Evolutionary conservation across 1,140 invertebrate genomes (phyloP).

Genomic region (Drepana arcuata): DNA sequence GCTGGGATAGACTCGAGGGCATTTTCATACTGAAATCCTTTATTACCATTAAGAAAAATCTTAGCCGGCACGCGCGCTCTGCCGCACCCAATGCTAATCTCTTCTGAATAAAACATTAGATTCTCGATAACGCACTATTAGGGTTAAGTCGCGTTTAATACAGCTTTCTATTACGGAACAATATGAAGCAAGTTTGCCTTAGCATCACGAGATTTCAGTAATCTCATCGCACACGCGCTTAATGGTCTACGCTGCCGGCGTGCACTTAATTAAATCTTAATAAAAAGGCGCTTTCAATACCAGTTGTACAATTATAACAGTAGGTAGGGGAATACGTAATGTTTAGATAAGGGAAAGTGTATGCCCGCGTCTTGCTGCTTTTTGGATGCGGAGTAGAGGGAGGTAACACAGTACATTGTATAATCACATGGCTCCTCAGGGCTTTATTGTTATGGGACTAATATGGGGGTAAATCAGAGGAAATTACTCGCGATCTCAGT

Average conservation of each 20-base stretch:
- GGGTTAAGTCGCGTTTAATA: constrained; percentile 60
- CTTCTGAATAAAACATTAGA: constrained; percentile 67
- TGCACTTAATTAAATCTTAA: constrained; percentile 58
- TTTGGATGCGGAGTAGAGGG: constrained; percentile 9
- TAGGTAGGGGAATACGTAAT: constrained; percentile 20
- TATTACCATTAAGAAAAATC: constrained; percentile 51
- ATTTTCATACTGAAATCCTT: constrained; percentile 42
- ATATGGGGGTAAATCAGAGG: constrained; percentile 20
- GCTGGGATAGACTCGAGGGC: constrained; percentile 22
- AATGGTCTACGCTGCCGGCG: constrained; percentile 29
- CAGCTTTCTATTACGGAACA: constrained; percentile 47
- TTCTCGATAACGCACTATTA: constrained; percentile 54
- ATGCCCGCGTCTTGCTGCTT: constrained; percentile 12
- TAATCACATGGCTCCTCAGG: too few relatives aligned
- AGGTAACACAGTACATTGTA: too few relatives aligned
- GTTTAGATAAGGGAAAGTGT: constrained; percentile 15
- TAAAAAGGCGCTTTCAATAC: constrained; percentile 53
- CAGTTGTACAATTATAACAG: too few relatives aligned
- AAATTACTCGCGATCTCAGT: constrained; percentile 27
- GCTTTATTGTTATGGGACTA: constrained; percentile 16
- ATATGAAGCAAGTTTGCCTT: constrained; percentile 32
- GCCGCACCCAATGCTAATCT: constrained; percentile 43
- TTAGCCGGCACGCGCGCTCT: constrained; percentile 27
- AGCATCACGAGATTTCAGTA: constrained; percentile 26
- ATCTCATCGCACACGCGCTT: constrained; percentile 37